A percentile compares a stretch with the other conserved stretches of the same genome.
Conservation (phyloP, 2,797 vertebrate species). For the Oryzias sinensis region DNA sequence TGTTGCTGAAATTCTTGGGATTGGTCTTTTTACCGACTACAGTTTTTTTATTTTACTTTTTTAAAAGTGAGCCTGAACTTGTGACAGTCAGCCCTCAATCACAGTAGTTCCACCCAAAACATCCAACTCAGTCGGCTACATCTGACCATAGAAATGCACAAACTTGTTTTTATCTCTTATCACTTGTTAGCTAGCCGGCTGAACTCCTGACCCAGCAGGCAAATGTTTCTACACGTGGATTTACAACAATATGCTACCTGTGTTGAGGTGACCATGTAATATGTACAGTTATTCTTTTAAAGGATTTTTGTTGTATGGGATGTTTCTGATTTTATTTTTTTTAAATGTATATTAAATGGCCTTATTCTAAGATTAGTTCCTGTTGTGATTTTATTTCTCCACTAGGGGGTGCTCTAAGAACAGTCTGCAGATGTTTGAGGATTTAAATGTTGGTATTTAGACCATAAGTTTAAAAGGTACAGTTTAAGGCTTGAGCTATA, state of each 20-base stretch:
- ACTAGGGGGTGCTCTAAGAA: conserved; percentile 32
- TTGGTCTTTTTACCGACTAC: background rate
- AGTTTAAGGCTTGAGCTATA: no score
- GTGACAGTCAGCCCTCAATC: background rate
- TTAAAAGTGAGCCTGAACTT: background rate
- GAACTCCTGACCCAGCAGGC: background rate
- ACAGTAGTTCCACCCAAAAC: no score
- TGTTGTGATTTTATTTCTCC: background rate
- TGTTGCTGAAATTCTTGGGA: conserved; percentile 8
- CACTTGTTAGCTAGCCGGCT: background rate
- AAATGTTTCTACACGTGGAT: background rate
- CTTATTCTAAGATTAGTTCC: conserved; percentile 1
- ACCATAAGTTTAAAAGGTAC: no score
- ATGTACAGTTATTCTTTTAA: conserved; percentile 54
- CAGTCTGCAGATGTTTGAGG: background rate
- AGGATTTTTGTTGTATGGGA: background rate
- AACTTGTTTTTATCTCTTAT: background rate
- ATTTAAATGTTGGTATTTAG: background rate
- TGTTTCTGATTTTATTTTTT: conserved; percentile 26
- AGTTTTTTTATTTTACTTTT: background rate
- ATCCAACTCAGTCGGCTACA: background rate
- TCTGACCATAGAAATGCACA: background rate
- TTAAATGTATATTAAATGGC: conserved; percentile 60
- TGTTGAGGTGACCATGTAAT: conserved; percentile 10
- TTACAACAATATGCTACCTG: background rate